Evolutionary conservation across 2,888 invertebrate species (phyloP), one percentile per base, ranked within the genome.

Genomic region (Acleris emargana): DNA sequence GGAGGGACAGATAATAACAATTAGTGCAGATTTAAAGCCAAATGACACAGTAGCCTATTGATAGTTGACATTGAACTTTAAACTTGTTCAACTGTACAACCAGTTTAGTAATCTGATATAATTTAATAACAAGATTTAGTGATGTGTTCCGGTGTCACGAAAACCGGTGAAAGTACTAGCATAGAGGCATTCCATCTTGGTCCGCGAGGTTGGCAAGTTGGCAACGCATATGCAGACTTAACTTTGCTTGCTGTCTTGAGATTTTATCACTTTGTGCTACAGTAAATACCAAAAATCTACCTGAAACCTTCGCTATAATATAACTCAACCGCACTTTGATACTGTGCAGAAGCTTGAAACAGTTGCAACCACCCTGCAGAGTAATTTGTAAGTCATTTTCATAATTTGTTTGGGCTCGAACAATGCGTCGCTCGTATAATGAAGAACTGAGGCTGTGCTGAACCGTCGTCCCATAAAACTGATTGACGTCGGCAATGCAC

Each of bases 381-480:
- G 28, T 28, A 25, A 17, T 47, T 45, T 58, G 57, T 28, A 38
- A 28, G n/a, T 53, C 38, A 32, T 32, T 53, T 6, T 22, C 38
- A 45, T 52, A 58, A 58, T 38, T 45, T 52, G 51, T 64, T 58
- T 58, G 20, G 22, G 45, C 50, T 55, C 20, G 58, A 58, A 68
- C 62, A 66, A 66, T 66, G 45, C 53, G 32, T 28, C 54, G 42
- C 42, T 28, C 58, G 42, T 43, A 32, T 64, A 60, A 58, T 52
- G 52, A 55, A 45, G n/a, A 32, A 53, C 53, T 61, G 49, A 53
- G 17, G 54, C 53, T 20, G 42, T 45, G 54, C 20, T 43, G 32
- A 38, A 32, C 42, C 22, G 55, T 22, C 32, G 58, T 43, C 47
- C 32, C 62, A 54, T 63, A 68, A 67, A 68, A 45, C 63, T 68